Conservation (phyloP, 2,888 invertebrate genomes). For the Protodeltote pygarga region DNA sequence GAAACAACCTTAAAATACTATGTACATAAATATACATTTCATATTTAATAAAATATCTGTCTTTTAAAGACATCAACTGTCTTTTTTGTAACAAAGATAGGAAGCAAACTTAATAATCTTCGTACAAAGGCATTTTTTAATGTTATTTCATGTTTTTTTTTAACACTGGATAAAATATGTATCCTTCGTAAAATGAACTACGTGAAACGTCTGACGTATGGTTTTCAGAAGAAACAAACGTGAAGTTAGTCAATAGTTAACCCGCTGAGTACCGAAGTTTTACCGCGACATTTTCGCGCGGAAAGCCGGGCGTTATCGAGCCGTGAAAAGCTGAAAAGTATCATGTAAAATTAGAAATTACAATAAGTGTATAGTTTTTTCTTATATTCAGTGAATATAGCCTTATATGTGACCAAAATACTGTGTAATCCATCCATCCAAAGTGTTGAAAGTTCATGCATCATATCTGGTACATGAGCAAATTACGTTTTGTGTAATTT, state of each 20-base stretch:
- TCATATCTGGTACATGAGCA: slow-evolving; percentile 67
- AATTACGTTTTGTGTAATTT: slow-evolving; percentile 73
- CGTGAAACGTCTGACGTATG: slow-evolving; percentile 64
- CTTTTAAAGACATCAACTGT: fast-evolving
- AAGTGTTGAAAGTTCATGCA: slow-evolving; percentile 56
- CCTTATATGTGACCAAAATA: slow-evolving; percentile 57
- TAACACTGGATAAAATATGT: background rate
- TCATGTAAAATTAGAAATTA: slow-evolving; percentile 63
- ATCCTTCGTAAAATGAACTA: slow-evolving; percentile 60
- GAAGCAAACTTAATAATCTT: background rate
- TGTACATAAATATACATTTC: background rate
- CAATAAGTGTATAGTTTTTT: slow-evolving; percentile 56
- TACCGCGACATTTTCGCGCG: slow-evolving; percentile 88
- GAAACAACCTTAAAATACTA: background rate
- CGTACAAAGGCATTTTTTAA: background rate
- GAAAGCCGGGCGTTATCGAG: slow-evolving; percentile 87
- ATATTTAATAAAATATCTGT: background rate
- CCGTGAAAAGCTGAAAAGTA: slow-evolving; percentile 83
- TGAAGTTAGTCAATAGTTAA: slow-evolving; percentile 76
- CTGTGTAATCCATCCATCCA: slow-evolving; percentile 53
- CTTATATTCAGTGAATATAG: slow-evolving; percentile 59
- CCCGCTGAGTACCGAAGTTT: slow-evolving; percentile 73
- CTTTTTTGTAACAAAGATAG: background rate
- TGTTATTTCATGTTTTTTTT: background rate
- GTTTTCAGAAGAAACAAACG: slow-evolving; percentile 83